phyloP scores from a whole-genome alignment of 2,113 vertebrate species.

The Morone saxatilis region DNA sequence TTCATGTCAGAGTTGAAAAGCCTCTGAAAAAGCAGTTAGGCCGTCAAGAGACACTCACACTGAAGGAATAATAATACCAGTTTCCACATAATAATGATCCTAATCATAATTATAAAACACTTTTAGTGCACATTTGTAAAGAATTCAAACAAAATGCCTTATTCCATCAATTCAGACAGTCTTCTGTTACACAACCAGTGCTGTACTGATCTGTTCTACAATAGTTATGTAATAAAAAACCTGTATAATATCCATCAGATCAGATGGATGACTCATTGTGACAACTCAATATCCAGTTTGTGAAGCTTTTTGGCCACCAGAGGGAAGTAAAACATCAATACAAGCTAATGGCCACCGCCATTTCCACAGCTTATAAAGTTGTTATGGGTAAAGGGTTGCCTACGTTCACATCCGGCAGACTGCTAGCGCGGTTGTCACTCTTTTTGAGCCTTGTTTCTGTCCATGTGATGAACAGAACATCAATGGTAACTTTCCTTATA shows the following conservation, averaged over 20 bases:
- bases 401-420: too few species aligned
- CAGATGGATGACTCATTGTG: neutral
- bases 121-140: slow-evolving; percentile 19
- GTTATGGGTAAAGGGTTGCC: neutral
- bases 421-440: too few species aligned
- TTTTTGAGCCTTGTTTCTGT: neutral
- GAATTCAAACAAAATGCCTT: slow-evolving; percentile 29
- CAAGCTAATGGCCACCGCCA: neutral
- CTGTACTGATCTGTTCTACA: slow-evolving; percentile 4
- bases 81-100: slow-evolving; percentile 38
- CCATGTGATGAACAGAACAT: neutral
- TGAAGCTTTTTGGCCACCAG: neutral
- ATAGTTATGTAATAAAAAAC: neutral
- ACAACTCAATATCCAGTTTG: slow-evolving; percentile 14
- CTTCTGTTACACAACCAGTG: neutral
- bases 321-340: neutral
- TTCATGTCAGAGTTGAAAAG: slow-evolving; percentile 25
- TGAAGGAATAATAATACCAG: slow-evolving; percentile 40
- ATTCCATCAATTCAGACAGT: slow-evolving; percentile 4
- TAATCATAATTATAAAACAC: slow-evolving; percentile 41
- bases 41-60: slow-evolving; percentile 24
- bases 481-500: neutral
- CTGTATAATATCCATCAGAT: slow-evolving; percentile 3
- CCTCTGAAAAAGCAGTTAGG: slow-evolving; percentile 11
- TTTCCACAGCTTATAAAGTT: neutral